phyloP scores from a whole-genome alignment of 2,797 vertebrate species.

The Pipistrellus pipistrellus region DNA sequence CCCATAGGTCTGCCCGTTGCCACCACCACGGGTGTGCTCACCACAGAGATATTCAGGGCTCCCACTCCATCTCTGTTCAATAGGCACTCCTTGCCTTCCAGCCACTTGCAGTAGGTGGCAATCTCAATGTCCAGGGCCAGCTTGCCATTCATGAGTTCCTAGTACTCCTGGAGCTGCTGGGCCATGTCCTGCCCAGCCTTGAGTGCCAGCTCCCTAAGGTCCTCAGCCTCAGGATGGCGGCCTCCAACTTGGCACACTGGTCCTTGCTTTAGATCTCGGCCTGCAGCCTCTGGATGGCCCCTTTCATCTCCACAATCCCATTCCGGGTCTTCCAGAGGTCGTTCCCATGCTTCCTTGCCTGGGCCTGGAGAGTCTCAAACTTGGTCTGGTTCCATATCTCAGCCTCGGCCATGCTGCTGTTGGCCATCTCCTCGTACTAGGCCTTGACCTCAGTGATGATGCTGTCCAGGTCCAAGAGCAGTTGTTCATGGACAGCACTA shows the following conservation, averaged over 20 bases:
- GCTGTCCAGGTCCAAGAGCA: no score
- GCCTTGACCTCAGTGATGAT: no score
- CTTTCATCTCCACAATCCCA: no score
- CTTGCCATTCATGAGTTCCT: constrained; percentile 91
- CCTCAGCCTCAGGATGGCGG: constrained; percentile 85
- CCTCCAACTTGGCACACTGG: constrained; percentile 89
- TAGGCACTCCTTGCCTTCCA: constrained; percentile 91
- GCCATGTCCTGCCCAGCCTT: constrained; percentile 91
- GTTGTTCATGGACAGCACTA: no score
- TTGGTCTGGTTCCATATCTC: no score
- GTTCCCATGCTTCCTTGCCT: no score
- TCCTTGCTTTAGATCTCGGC: constrained; percentile 94
- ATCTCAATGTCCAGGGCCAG: constrained; percentile 93
- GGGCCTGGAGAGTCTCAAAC: no score
- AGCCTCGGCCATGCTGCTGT: no score
- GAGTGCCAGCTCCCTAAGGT: constrained; percentile 84
- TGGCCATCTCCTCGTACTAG: no score
- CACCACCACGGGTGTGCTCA: constrained; percentile 68
- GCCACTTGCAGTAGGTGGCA: constrained; percentile 93
- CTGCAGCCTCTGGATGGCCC: constrained; percentile 79
- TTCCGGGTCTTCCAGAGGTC: no score
- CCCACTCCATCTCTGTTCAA: no score
- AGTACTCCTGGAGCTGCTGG: constrained; percentile 88
- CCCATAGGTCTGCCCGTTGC: constrained; percentile 45
- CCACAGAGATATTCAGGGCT: constrained; percentile 31